Conservation (phyloP, 2,888 invertebrate genomes). For the Sarcophaga carnaria region DNA sequence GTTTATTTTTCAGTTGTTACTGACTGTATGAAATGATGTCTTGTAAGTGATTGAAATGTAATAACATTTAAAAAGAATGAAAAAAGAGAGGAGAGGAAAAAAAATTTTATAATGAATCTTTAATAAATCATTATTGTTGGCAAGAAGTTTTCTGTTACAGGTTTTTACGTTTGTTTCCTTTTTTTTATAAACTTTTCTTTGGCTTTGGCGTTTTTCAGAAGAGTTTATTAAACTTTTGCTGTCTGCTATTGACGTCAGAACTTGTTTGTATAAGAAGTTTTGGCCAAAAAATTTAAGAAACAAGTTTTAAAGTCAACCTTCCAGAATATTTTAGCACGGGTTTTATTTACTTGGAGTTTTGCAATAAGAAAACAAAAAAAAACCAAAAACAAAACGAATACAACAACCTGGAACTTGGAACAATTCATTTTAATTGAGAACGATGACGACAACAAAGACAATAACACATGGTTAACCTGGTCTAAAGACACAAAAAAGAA, state of each 20-base stretch:
- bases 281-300: conserved; percentile 28
- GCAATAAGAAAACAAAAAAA: conserved; percentile 13
- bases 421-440: conserved; percentile 46
- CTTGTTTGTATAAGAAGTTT: conserved; percentile 52
- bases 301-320: conserved; percentile 56
- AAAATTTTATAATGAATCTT: conserved; percentile 50
- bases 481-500: not conserved
- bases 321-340: conserved; percentile 68
- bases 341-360: conserved; percentile 45
- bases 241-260: conserved; percentile 50
- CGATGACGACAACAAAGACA: conserved; percentile 11
- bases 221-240: conserved; percentile 68
- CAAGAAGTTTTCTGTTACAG: conserved; percentile 18
- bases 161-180: conserved; percentile 31
- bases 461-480: conserved; percentile 50
- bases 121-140: conserved; percentile 59
- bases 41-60: conserved; percentile 30
- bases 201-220: conserved; percentile 19
- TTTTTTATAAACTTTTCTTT: not conserved
- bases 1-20: not conserved
- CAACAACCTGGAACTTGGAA: conserved; percentile 23
- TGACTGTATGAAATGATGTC: not conserved
- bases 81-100: not conserved
- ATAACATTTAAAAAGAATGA: too few species aligned
- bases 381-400: conserved; percentile 12